These are phyloP conservation scores for Leptogaster cylindrica DNA, from an alignment of 2,888 invertebrate species.

Conservation along the genomic window DNA sequence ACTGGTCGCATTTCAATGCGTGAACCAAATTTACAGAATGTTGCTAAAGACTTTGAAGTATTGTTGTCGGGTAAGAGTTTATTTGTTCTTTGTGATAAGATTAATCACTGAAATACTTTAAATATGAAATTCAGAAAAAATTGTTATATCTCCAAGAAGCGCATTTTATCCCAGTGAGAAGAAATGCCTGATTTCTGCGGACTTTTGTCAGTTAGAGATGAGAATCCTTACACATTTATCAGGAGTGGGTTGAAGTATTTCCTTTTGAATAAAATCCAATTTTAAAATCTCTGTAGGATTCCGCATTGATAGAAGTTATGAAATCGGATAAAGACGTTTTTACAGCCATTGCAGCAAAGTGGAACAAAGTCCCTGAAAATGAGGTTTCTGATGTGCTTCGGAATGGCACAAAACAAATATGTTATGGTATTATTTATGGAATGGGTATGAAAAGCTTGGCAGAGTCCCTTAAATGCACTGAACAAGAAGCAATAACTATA, in stretches of 20 bases:
- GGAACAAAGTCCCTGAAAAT: slow-evolving; percentile 73
- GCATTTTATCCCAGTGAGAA: slow-evolving; percentile 71
- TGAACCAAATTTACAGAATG: slow-evolving; percentile 91
- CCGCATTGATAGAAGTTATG: slow-evolving; percentile 71
- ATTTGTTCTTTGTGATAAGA: too few species aligned
- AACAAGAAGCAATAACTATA: slow-evolving; percentile 79
- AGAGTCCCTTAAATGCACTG: slow-evolving; percentile 77
- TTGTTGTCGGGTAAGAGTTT: slow-evolving; percentile 50
- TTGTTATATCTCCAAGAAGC: slow-evolving; percentile 65
- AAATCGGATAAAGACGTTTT: slow-evolving; percentile 78
- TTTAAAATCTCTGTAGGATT: slow-evolving; percentile 70
- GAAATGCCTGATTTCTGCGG: slow-evolving; percentile 81
- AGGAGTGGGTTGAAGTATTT: slow-evolving; percentile 54
- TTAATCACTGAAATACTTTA: not conserved
- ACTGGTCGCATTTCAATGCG: slow-evolving; percentile 89
- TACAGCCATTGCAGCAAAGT: slow-evolving; percentile 81
- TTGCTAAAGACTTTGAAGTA: slow-evolving; percentile 84
- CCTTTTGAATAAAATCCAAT: not conserved
- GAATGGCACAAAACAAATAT: slow-evolving; percentile 88
- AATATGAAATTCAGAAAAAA: slow-evolving; percentile 46
- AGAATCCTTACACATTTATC: slow-evolving; percentile 91
- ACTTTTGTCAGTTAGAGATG: slow-evolving; percentile 96
- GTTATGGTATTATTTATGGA: slow-evolving; percentile 97
- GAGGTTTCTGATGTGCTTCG: slow-evolving; percentile 80
- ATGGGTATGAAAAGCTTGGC: slow-evolving; percentile 87